Evolutionary conservation across 2,797 vertebrate species (phyloP), one percentile per base, ranked within the genome.

Genomic region (Rhincodon typus): DNA sequence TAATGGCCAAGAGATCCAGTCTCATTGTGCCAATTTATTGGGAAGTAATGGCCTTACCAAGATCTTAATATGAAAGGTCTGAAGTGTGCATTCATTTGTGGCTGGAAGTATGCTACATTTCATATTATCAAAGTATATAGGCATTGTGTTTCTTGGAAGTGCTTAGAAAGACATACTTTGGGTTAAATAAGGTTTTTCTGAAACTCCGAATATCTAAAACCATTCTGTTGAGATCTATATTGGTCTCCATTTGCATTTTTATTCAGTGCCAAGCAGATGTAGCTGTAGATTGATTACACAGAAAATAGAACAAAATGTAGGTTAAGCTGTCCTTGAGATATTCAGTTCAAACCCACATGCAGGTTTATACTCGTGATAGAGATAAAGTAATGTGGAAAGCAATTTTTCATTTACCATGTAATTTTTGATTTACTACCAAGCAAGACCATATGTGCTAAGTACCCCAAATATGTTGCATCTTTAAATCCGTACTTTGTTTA

Each of bases 311-410:
- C 70, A 74, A 94, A 72, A 94, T 70, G 38, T 94, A 94, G 70
- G 94, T 95, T 95, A 74, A 77, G 94, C 94, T 95, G 70, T 77
- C 69, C 46, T 57, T 50, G 94, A 72, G 50, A 53, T 77, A 77
- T 95, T 77, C 94, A 53, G 13, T 95, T 74, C 93, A 69, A 94
- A 57, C 93, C 93, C 70, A 30, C 42, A 53, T 77, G 46, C 53
- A 95, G 94, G 19, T 77, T 95, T 77, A 95, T 77, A 53, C 94
- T 77, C 42, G 19, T 95, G 46, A 95, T 53, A 77, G 70, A 17
- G 70, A 95, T 95, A 53, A 95, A 95, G 94, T 77, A 72, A 77
- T 12, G 4, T 19, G 46, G 27, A 57, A 95, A 95, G 46, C 46
- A 34, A 95, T 74, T 95, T 95, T 95, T 95, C 42, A 95, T 74